Evolutionary conservation across 2,888 invertebrate genomes (phyloP), one percentile per base, ranked within the genome.

Genomic region (Mimumesa dahlbomi): DNA sequence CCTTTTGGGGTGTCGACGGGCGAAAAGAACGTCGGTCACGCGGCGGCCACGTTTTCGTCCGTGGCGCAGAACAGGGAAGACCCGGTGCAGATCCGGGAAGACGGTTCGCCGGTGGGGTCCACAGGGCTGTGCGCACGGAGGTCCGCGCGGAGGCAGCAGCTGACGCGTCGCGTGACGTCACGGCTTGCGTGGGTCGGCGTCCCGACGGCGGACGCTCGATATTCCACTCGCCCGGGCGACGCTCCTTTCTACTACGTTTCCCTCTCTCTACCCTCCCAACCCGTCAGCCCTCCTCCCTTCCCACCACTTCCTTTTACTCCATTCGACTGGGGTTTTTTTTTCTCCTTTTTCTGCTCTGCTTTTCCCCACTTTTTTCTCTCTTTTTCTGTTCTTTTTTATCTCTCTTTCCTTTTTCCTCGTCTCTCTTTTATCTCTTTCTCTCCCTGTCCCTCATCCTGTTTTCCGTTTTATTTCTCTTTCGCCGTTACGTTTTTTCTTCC

Each of bases 111-210:
- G 64, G 73, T 72, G 69, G 72, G 81, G 78, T 79, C 74, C 73
- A 79, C 79, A 79, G 52, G 52, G 65, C 73, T 63, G 50, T 21
- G 63, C 64, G 73, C 79, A 82, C 81, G 73, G 77, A 56, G 76
- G 54, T 69, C 77, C 72, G 76, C 70, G 78, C 73, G 71, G 79
- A 72, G 69, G 82, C 76, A 86, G 85, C 86, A 87, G 87, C 87
- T 87, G 87, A 87, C 85, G 82, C 83, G 83, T 73, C 75, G 57
- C 54, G 70, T 87, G 87, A 87, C 87, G 87, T 87, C 87, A 87
- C 77, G 73, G 82, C 67, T 85, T 83, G 84, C 85, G 84, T 82
- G 84, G 83, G 85, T 85, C 85, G 84, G 77, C 84, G 83, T 84
- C 84, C 83, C 82, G 82, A 84, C 83, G 85, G 75, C 77, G 79